Base-by-base conservation (phyloP, 2,888 invertebrate species). In the Leptopilina syphax region DNA sequence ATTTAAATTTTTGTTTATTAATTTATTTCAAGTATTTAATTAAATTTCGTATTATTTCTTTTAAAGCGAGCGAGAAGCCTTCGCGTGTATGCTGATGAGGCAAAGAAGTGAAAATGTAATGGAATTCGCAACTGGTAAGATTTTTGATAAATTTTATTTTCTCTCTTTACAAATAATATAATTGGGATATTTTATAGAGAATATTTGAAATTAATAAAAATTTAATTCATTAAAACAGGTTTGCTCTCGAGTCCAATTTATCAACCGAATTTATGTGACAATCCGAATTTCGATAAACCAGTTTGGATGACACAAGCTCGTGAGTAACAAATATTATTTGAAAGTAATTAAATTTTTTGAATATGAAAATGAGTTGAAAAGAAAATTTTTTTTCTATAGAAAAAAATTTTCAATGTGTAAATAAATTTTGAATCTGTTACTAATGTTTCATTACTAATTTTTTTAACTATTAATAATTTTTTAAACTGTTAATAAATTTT, bases 301-400 rank as follows among this genome's bases (percentile, higher is more conserved):
- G 91, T 92, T 67, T 95, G 94, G 94, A 93, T 94, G 86, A 95
- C 95, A 1, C 94, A 95, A 93, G 94, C 94, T 84, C 92, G 94
- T 94, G 90, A 93, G 94, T 93, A 67, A 65, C 41, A 50, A 80
- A 57, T 65, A 63, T 67, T 63, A 34, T 18, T 34, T 79, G 50
- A 50, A 24, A 63, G 3, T 63, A 63, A 63, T 63, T 6, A 44
- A 44, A 44, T 44, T 44, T 44, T 44, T 44, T 6, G 44, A 44
- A 44, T 44, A 44, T 44, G 8, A 44, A 44, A 44, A 8, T 44
- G 8, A 44, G 44, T 8, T 44, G 8, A 63, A 63, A 60, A 60
- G n/a, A 12, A 60, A 60, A 57, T 57, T 12, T 13, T 12, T 13
- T 3, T 57, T 57, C 57, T 47, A 1, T 47, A 7, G 47, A 7